Evolutionary conservation across 2,888 invertebrate species (phyloP), one percentile per base, ranked within the genome.

Genomic region (Stenodera caucasica): DNA sequence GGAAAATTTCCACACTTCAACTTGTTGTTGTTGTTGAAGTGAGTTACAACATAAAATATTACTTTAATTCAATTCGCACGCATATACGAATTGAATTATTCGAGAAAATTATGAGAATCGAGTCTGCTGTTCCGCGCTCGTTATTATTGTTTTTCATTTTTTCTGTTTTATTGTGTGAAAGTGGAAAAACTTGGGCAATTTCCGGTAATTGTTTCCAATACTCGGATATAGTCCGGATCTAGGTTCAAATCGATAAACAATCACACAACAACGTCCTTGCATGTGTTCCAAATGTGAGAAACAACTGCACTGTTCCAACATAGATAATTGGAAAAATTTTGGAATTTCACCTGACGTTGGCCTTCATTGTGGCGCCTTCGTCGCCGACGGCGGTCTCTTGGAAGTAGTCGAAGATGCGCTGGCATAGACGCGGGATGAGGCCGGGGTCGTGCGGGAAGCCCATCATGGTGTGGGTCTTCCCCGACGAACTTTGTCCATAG

Each of bases 381-480:
- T 75, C 73, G 29, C 77, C 78, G n/a, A 77, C 72, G 3, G 78
- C 76, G 21, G 78, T 72, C 53, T 78, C 76, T 56, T 73, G 65
- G 49, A 81, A 68, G 68, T 79, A 79, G 23, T 69, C 74, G 66
- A 86, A 85, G 50, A 86, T 73, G 45, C 80, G 80, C 68, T 82
- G 75, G 71, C 86, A 86, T 35, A 86, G 79, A 61, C 84, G 77
- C 12, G 85, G 86, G 53, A 84, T 85, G 12, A 86, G 70, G 3
- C 86, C 86, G n/a, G 82, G 83, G 73, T 83, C 81, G 54, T 82
- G 81, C 72, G 82, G 73, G 50, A 82, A 78, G 1, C 90, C 90
- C 85, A 90, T 87, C 90, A 90, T 90, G 8, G 90, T 90, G 74
- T 89, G 88, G 0, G 90, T 90, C 79, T 90, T 90, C 23, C 90